Evolutionary conservation across 2,113 vertebrate genomes (phyloP).

Genomic region (Lagenorhynchus albirostris): DNA sequence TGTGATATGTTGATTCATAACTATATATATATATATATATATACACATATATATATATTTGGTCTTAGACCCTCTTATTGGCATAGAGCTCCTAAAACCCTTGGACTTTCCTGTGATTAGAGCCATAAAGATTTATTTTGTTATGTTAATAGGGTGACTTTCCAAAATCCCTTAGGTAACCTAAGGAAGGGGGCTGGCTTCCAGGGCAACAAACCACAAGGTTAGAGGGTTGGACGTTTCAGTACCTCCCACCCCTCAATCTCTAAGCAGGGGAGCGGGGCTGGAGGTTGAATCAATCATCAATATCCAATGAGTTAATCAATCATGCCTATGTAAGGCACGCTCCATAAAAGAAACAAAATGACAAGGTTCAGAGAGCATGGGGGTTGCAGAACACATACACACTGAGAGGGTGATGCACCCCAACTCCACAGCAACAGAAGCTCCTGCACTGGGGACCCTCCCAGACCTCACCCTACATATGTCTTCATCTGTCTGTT

Average conservation of each 20-base stretch:
- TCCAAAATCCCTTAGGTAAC: neutral
- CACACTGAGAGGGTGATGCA: neutral
- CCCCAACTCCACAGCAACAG: neutral
- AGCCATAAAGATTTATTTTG: neutral
- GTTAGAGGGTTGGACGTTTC: neutral
- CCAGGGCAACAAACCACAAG: neutral
- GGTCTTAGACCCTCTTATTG: neutral
- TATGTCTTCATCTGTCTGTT: neutral
- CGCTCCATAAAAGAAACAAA: neutral
- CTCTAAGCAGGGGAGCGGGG: neutral
- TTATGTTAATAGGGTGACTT: neutral
- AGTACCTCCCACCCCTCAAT: neutral
- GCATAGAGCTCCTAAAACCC: neutral
- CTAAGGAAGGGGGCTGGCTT: neutral
- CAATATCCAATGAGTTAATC: neutral
- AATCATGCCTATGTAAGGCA: neutral
- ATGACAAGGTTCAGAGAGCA: neutral
- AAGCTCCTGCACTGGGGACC: neutral
- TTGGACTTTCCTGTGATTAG: neutral
- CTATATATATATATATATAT: neutral
- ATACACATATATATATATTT: neutral
- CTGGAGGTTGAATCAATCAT: neutral
- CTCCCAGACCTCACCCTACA: neutral
- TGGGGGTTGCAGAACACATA: neutral
- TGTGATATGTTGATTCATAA: neutral